These are phyloP conservation scores for Antedon mediterranea DNA, from an alignment of 53 echinoderm and acorn worm genomes.

Conservation along the genomic window DNA sequence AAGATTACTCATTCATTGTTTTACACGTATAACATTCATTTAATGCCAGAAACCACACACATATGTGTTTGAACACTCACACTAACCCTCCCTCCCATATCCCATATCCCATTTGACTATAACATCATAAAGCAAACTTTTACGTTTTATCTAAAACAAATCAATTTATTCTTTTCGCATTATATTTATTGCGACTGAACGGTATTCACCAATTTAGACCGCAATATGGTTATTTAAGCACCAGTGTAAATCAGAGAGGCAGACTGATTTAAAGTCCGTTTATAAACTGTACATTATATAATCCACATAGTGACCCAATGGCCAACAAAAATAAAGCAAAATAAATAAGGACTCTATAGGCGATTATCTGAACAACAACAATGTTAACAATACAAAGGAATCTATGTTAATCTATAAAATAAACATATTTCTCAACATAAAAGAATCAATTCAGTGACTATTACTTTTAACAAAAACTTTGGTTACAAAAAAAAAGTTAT, in stretches of 20 bases:
- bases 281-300: neutral
- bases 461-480: no score
- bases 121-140: neutral
- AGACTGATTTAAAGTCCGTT: neutral
- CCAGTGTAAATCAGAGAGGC: neutral
- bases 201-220: neutral
- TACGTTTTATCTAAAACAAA: neutral
- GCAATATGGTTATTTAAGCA: neutral
- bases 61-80: neutral
- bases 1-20: neutral
- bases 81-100: neutral
- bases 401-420: no score
- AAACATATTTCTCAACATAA: no score
- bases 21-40: neutral
- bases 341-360: neutral
- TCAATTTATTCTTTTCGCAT: neutral
- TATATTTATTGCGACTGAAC: neutral
- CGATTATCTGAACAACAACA: neutral
- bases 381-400: no score
- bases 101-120: neutral
- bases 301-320: neutral
- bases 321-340: neutral
- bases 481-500: no score
- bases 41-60: neutral
- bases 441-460: no score